Base-by-base conservation (phyloP, 1,140 invertebrate species). In the Drepana arcuata region DNA sequence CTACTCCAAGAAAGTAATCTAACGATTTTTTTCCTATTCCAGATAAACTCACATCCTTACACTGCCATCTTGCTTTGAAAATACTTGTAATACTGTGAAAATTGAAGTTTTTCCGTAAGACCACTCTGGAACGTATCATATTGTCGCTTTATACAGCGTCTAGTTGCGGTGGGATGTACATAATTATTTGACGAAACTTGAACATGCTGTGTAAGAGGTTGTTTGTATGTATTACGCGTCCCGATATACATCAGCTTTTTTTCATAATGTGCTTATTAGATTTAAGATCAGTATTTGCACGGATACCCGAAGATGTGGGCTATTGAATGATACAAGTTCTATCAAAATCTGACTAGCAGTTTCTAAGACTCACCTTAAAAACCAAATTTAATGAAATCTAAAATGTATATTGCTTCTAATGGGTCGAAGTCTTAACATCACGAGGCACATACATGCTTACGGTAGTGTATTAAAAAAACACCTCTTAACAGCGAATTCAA, bases 1-100 rank as follows among this genome's bases (percentile, higher is more conserved):
- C n/a, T n/a, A n/a, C n/a, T n/a, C n/a, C n/a, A n/a, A n/a, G n/a
- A n/a, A n/a, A n/a, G n/a, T n/a, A n/a, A n/a, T n/a, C n/a, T n/a
- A n/a, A n/a, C n/a, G n/a, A n/a, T n/a, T n/a, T 23, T 34, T 34
- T 42, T 53, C 53, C 55, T 12, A 67, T 41, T 36, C 33, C 67
- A 79, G 74, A 63, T 74, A 68, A 58, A 68, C 48, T 58, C 49
- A 53, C 53, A 58, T 58, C 63, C 45, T 47, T 25, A 59, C 71
- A 80, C 75, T 80, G 75, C 75, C 75, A 80, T 77, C 56, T 67
- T 64, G 68, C 72, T 77, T 75, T 62, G 52, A 59, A 49, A 54
- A 46, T 66, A 60, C 36, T 49, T 55, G 52, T 67, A 63, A 61
- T 59, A 6, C 50, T 48, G 60, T 62, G 62, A 36, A 24, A 39